A percentile compares a stretch with the other conserved stretches of the same genome.
Conservation (phyloP, 2,113 vertebrate species). For the Heloderma charlesbogerti region DNA sequence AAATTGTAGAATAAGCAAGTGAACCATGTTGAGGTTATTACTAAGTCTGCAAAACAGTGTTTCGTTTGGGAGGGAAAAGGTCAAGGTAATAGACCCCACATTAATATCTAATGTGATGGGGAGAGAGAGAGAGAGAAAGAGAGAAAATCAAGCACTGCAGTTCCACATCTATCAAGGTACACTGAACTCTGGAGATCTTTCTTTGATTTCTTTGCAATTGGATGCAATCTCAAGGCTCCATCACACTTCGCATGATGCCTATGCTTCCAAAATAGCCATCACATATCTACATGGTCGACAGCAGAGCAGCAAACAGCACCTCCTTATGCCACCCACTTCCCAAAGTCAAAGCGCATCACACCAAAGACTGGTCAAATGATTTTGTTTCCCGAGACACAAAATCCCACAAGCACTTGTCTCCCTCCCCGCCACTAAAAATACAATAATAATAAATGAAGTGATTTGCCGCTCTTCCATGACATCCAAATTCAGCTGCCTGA, state of each 20-base stretch:
- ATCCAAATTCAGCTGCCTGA: no score
- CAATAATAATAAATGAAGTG: no score
- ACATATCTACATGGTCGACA: neutral
- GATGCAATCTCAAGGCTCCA: neutral
- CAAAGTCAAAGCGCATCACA: no score
- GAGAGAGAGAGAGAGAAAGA: neutral
- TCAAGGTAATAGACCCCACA: conserved; percentile 54
- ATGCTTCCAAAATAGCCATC: neutral
- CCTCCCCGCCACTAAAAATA: no score
- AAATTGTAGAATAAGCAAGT: conserved; percentile 54
- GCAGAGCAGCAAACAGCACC: neutral
- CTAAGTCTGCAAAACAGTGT: conserved; percentile 31
- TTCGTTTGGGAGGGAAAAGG: conserved; percentile 43
- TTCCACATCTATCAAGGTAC: conserved; percentile 44
- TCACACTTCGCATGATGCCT: neutral
- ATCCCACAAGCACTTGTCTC: no score
- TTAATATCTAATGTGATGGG: conserved; percentile 33
- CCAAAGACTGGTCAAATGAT: no score
- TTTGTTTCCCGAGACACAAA: no score
- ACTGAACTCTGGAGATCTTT: conserved; percentile 41
- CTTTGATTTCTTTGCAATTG: conserved; percentile 32
- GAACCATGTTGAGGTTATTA: conserved; percentile 50
- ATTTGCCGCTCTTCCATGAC: no score
- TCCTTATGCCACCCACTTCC: neutral
- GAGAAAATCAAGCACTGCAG: conserved; percentile 14